These are phyloP conservation scores for Allobates femoralis DNA, from an alignment of 2,797 vertebrate genomes.

Conservation along the genomic window DNA sequence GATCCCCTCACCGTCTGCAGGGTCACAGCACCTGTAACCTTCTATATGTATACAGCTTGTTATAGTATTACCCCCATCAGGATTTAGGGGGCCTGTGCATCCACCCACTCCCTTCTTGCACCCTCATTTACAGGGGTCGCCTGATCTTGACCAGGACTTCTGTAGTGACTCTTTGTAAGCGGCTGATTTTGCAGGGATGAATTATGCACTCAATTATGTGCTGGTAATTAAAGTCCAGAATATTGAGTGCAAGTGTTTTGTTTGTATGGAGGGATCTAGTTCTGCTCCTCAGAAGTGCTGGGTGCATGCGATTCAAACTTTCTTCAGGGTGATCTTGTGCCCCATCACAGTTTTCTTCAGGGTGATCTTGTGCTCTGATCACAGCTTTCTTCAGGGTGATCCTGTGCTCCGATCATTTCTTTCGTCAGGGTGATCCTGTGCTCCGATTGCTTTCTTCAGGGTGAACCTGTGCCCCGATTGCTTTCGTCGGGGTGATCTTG, in stretches of 20 bases:
- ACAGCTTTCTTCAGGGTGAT: too few species aligned
- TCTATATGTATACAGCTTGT: too few species aligned
- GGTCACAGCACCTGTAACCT: too few species aligned
- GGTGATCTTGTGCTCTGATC: too few species aligned
- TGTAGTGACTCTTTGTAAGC: conserved; percentile 7
- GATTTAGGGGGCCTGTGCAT: not conserved
- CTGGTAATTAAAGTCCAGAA: conserved; percentile 57
- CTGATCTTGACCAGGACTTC: conserved; percentile 22
- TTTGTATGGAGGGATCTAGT: conserved; percentile 36
- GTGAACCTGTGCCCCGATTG: not conserved
- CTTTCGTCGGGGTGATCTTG: too few species aligned
- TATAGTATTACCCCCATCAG: not conserved
- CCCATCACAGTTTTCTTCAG: too few species aligned
- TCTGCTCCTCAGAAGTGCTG: conserved; percentile 43
- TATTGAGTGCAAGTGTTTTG: conserved; percentile 7
- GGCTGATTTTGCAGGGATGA: conserved; percentile 49
- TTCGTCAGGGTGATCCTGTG: not conserved
- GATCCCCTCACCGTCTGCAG: too few species aligned
- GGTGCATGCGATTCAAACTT: not conserved
- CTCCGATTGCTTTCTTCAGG: not conserved
- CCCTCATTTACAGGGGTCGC: not conserved
- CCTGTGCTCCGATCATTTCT: too few species aligned
- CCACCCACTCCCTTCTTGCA: not conserved
- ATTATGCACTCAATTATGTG: conserved; percentile 57
- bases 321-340: not conserved